Evolutionary conservation across 2,113 vertebrate genomes (phyloP).

Genomic region (Alethe diademata): DNA sequence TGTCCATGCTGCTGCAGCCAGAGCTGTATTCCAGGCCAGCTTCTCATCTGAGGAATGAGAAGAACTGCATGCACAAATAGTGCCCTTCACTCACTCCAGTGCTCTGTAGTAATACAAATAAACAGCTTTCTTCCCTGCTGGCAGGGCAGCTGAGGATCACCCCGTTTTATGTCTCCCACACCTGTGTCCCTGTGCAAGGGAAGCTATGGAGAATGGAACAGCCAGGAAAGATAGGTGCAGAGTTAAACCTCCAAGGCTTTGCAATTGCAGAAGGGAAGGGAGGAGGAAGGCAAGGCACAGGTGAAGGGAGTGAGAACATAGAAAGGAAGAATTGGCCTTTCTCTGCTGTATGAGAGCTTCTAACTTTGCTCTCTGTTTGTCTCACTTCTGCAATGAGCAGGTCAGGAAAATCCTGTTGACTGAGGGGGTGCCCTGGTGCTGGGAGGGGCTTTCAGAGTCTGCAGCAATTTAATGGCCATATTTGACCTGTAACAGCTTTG

Average conservation of each 20-base stretch:
- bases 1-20: background rate
- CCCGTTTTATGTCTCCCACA: background rate
- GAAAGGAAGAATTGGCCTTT: background rate
- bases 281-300: background rate
- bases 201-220: fast-evolving
- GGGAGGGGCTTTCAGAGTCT: background rate
- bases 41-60: background rate
- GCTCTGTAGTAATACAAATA: background rate
- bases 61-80: background rate
- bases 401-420: background rate
- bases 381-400: background rate
- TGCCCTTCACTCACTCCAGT: background rate
- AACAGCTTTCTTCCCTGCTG: background rate
- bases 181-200: background rate
- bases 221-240: background rate
- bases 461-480: background rate
- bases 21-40: background rate
- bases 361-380: background rate
- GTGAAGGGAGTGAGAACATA: fast-evolving
- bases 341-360: background rate
- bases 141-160: background rate
- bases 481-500: fast-evolving
- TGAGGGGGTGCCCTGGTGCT: background rate
- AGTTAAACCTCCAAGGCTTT: background rate
- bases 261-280: background rate